These are phyloP conservation scores for Anolis apletophallus DNA, from an alignment of 2,797 vertebrate genomes.

Conservation along the genomic window DNA sequence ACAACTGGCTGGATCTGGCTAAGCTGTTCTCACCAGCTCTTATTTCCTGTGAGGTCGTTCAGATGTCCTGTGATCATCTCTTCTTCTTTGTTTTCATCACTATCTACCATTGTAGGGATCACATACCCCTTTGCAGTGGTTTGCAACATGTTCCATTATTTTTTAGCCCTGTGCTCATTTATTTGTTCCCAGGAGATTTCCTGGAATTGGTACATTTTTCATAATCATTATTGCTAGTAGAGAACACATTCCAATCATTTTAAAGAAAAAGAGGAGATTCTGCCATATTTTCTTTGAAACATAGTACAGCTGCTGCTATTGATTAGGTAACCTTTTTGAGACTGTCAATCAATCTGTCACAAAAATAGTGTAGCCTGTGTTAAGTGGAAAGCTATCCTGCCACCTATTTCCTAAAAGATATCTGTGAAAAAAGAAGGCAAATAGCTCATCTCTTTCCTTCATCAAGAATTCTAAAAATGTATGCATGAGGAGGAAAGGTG, in stretches of 20 bases:
- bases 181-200: conserved; percentile 17
- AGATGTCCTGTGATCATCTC: conserved; percentile 25
- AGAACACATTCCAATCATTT: background rate
- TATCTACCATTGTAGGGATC: conserved; percentile 1
- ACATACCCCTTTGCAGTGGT: conserved; percentile 21
- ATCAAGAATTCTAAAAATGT: background rate
- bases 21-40: conserved; percentile 8
- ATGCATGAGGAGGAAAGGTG: background rate
- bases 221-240: conserved; percentile 21
- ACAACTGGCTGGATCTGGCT: accelerated
- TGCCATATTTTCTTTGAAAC: conserved; percentile 22
- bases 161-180: conserved; percentile 28
- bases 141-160: conserved; percentile 13
- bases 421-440: background rate
- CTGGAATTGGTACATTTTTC: conserved; percentile 8
- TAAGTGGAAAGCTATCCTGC: background rate
- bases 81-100: background rate
- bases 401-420: background rate
- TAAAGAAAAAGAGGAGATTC: conserved; percentile 9
- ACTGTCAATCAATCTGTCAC: background rate
- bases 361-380: conserved; percentile 13
- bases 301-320: conserved; percentile 4
- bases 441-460: background rate
- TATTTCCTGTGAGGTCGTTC: conserved; percentile 31
- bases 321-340: conserved; percentile 36